Base-by-base conservation (phyloP, 2,888 invertebrate genomes). In the Petrolisthes cinctipes region DNA sequence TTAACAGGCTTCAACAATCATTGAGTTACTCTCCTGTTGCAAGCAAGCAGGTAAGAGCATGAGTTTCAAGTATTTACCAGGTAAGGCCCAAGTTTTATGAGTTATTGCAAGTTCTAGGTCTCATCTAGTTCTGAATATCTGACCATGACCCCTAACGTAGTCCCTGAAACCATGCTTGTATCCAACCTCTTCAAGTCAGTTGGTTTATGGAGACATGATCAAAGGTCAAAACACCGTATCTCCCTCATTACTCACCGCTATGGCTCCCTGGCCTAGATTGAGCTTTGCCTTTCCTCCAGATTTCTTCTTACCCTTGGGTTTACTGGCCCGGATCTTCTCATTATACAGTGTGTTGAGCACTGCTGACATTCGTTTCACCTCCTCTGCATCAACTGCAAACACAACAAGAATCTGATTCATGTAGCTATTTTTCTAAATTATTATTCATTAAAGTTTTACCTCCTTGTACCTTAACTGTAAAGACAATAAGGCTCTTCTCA, bases 281-380 rank as follows among this genome's bases (percentile, higher is more conserved):
- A 90, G 84, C 57, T 89, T 90, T 4, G 90, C 89, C 76, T 90
- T 90, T 20, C 86, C 86, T 9, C 71, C 82, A 9, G 76, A 82
- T 79, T 90, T 90, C 87, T 91, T 91, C 83, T 91, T 91, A 71
- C 87, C 85, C 80, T 89, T 90, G 53, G 89, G 89, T 78, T 89
- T 90, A 75, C 86, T 89, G 78, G 89, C 90, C 54, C 86, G 86
- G 71, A 91, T 85, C 76, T 91, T 91, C 79, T 91, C 91, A 73
- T 91, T 91, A 87, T 89, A 91, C n/a, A 91, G 71, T 4, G 90
- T 82, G 76, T 90, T 91, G n/a, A 91, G 86, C 9, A 88, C 79
- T 2, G 89, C 73, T 3, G 89, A 88, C 23, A 91, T 87, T 66
- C 81, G 88, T 79, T 90, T 91, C 68, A 91, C 86, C 17, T 91